These are phyloP conservation scores for Sebastes itinus DNA, from an alignment of 2,797 vertebrate genomes.

Conservation along the genomic window DNA sequence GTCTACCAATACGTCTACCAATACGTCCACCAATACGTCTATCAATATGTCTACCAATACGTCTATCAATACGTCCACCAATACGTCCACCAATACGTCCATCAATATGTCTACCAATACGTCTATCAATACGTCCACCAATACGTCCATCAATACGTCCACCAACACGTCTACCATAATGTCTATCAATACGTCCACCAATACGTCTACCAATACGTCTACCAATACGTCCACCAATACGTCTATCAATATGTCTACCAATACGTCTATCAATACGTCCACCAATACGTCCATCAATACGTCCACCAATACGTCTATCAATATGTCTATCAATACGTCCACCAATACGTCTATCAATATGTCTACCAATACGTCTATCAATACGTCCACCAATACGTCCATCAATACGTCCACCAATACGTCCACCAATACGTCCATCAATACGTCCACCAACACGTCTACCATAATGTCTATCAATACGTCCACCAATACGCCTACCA, in stretches of 20 bases:
- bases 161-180: fast-evolving
- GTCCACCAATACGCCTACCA: fast-evolving
- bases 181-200: too few species aligned
- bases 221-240: fast-evolving
- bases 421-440: too few species aligned
- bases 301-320: too few species aligned
- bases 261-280: too few species aligned
- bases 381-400: too few species aligned
- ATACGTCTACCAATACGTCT: fast-evolving
- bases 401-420: too few species aligned
- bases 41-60: neutral
- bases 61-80: fast-evolving
- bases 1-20: too few species aligned
- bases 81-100: neutral
- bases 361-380: fast-evolving
- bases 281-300: fast-evolving
- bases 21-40: too few species aligned
- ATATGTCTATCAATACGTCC: too few species aligned
- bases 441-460: fast-evolving
- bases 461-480: too few species aligned
- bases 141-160: neutral
- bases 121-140: fast-evolving
- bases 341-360: too few species aligned
- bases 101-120: neutral
- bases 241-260: fast-evolving